Conservation (phyloP, 2,113 vertebrate species). For the Protobothrops flavoviridis region DNA sequence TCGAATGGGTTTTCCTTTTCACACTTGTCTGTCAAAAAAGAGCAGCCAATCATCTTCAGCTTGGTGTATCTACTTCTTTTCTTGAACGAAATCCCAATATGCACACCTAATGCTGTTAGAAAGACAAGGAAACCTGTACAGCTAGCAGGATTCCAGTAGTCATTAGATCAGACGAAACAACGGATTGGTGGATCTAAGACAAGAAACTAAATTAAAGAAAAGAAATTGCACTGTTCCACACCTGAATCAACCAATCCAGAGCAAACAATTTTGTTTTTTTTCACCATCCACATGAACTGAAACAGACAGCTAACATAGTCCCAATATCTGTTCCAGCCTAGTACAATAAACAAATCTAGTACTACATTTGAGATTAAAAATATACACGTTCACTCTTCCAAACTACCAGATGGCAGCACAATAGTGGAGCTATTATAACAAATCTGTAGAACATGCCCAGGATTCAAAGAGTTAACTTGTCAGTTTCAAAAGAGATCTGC, state of each 20-base stretch:
- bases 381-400: neutral
- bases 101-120: constrained; percentile 73
- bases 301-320: constrained; percentile 9
- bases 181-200: constrained; percentile 75
- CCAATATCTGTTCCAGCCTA: constrained; percentile 6
- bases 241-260: constrained; percentile 13
- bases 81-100: constrained; percentile 76
- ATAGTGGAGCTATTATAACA: neutral
- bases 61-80: constrained; percentile 75
- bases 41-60: constrained; percentile 82
- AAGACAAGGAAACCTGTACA: constrained; percentile 74
- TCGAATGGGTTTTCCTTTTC: constrained; percentile 76
- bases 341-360: neutral
- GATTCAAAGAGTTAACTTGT: neutral
- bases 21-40: constrained; percentile 84
- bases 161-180: constrained; percentile 54
- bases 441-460: neutral
- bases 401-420: neutral
- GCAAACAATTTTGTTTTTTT: neutral
- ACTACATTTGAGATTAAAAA: neutral
- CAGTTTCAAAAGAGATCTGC: neutral
- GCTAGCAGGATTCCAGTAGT: constrained; percentile 63
- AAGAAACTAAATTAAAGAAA: constrained; percentile 58
- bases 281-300: constrained; percentile 11
- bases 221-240: constrained; percentile 38